Evolutionary conservation across 1,140 invertebrate species (phyloP), one percentile per base, ranked within the genome.

Genomic region (Plutomurus gul): DNA sequence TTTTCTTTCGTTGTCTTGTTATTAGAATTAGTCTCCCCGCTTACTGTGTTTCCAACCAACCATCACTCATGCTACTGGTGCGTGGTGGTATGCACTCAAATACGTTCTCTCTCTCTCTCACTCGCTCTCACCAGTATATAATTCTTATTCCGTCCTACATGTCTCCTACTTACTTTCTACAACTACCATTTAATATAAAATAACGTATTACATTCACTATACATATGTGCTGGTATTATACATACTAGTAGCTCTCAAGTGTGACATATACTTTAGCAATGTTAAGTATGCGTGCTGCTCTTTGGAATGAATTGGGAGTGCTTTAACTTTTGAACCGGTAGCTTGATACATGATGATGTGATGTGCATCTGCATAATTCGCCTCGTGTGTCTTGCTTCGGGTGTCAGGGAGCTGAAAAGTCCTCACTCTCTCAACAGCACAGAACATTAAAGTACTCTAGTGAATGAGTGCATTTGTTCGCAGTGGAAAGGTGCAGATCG

Each of bases 331-430:
- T 65, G 56, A 65, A 8, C 56, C 56, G 25, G 56, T 33, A 65
- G 56, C 13, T 33, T 65, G 56, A 65, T 65, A 33, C 56, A 65
- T 65, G 56, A 65, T 65, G 56, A 65, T 65, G 56, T 16, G 27
- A 18, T 33, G 56, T 65, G 27, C 56, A 65, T 65, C 56, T 65
- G 56, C 56, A 65, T 65, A 65, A 65, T 65, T 65, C 56, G 56
- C 30, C 56, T 65, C 56, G 36, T 65, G 56, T 33, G 56, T 65
- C 36, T 65, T 27, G 56, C 56, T 65, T n/a, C 56, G 30, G 56
- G 56, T 65, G 22, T 25, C 56, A 30, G 36, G 36, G 56, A 65
- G 56, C 25, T 65, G 25, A 33, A 65, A 65, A 65, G 30, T 65
- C 22, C 27, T 65, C 56, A 33, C 1, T 27, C n/a, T n/a, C n/a